Evolutionary conservation across 2,797 vertebrate species (phyloP), one percentile per base, ranked within the genome.

Genomic region (Etheostoma nigrum): DNA sequence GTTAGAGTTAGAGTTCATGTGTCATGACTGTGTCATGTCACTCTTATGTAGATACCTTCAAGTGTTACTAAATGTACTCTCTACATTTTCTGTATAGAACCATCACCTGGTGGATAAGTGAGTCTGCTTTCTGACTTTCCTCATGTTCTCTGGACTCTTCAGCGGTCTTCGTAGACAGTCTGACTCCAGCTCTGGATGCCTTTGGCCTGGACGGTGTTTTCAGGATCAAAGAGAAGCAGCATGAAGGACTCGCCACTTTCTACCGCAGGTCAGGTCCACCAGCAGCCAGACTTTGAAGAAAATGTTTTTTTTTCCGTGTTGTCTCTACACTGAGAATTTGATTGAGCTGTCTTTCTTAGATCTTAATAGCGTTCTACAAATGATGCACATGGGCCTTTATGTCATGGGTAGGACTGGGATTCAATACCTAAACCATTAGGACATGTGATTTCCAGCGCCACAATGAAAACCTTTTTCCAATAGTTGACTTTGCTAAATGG

Each of bases 161-260:
- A 94, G 93, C 88, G 0, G 97, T 96, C 53, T 99, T 99, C 71
- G 1, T 54, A 0, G 96, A 98, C 83, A 97, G 97, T 85, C 86
- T 99, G 88, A 72, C 33, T 49, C 98, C 98, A 0, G 96, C 97
- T 0, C 92, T 99, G 0, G 97, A 98, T 7, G 97, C 96, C 15
- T 98, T 96, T 3, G 97, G 97, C 3, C 92, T 99, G 72, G 94
- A 96, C 0, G 98, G 98, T 0, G 87, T 96, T 18, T 99, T 98
- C 82, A 95, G 65, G 79, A 85, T 97, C 33, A 99, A 99, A 87
- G 96, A 97, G 70, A 96, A 94, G 79, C 97, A 98, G 86, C 95
- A 97, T 1, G 98, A 99, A 86, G 98, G 98, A 47, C 86, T 99
- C 66, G 96, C 96, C n/a, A 98, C 96, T 1, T 99, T 97, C 92